Base-by-base conservation (phyloP, 2,797 vertebrate genomes). In the Sphaeramia orbicularis region DNA sequence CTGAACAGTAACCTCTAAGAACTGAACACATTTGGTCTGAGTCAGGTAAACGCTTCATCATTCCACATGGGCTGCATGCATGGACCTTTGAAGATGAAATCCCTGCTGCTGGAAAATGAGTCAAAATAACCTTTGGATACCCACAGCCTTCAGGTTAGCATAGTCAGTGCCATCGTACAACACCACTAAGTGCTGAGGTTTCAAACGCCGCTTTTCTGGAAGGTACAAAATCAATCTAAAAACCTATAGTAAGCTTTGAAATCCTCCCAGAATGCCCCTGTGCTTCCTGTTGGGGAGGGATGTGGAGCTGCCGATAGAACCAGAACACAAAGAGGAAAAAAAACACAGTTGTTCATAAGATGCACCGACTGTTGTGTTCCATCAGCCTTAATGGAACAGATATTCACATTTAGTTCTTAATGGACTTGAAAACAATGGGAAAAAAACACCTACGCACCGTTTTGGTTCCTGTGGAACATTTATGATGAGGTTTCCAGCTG, bases 51-150 rank as follows among this genome's bases (percentile, higher is more conserved):
- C 10, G 65, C 47, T 37, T 43, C 56, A 37, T 69, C 12, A 38
- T 50, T 63, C 43, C 51, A 57, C 12, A 53, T 10, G 37, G 37
- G 53, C 64, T 16, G 3, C 37, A 52, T 27, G 30, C 59, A 64
- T 21, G 57, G 36, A 62, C 38, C 54, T 78, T 77, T 85, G 65
- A 80, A 80, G 74, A 78, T 81, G 53, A 63, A 64, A 81, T 55
- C 58, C 63, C 6, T 0, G 12, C 52, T 74, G 45, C 52, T 43
- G 63, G 41, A 41, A 57, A 71, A 56, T 48, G 36, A 8, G 10
- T 48, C 8, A 44, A 68, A 63, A 43, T 14, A 64, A 13, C 13
- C 36, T 14, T 50, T 51, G n/a, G 9, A 44, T 56, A 15, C 44
- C 15, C 21, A 6, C 9, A 12, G 27, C 53, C 52, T 48, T 21